Conservation (phyloP, 2,888 invertebrate genomes). For the Sturmia bella region DNA sequence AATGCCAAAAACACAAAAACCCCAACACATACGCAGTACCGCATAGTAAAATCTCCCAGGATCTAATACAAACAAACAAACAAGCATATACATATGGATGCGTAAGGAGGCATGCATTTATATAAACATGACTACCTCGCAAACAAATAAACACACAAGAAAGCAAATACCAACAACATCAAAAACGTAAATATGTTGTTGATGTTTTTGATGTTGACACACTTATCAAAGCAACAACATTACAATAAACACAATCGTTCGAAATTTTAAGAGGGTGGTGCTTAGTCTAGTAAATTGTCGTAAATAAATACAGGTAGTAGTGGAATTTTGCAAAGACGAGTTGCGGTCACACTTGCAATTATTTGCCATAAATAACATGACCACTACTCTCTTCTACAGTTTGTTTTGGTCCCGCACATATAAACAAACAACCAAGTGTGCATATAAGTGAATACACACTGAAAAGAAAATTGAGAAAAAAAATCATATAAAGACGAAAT, state of each 20-base stretch:
- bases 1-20: slow-evolving; percentile 44
- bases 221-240: slow-evolving; percentile 65
- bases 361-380: too few species aligned
- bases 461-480: too few species aligned
- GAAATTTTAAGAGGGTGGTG: not conserved
- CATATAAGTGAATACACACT: too few species aligned
- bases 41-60: slow-evolving; percentile 57
- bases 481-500: too few species aligned
- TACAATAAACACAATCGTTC: not conserved
- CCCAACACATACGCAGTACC: slow-evolving; percentile 52
- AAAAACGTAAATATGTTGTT: slow-evolving; percentile 60
- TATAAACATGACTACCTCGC: not conserved
- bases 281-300: not conserved
- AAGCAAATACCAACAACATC: slow-evolving; percentile 28
- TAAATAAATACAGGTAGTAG: too few species aligned
- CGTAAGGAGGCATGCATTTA: too few species aligned
- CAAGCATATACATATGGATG: not conserved
- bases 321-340: too few species aligned
- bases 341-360: too few species aligned
- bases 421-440: too few species aligned
- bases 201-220: slow-evolving; percentile 68
- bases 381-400: too few species aligned
- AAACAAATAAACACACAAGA: not conserved
- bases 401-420: too few species aligned
- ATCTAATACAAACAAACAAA: slow-evolving; percentile 2